These are phyloP conservation scores for Rissa tridactyla DNA, from an alignment of 2,113 vertebrate species.

Conservation along the genomic window DNA sequence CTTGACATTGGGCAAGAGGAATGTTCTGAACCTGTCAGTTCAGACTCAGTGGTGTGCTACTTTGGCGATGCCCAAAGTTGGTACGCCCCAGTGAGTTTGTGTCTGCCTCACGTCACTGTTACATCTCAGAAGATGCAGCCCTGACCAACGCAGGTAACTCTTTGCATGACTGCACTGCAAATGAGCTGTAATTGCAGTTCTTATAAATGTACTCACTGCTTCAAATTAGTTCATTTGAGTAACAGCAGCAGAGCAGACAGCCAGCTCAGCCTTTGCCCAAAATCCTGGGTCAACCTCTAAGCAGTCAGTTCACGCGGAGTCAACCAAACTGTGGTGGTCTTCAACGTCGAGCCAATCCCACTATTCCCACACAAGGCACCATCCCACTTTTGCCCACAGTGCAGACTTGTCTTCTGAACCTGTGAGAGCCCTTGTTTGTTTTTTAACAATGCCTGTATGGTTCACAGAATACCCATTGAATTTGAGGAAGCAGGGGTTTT, in stretches of 20 bases:
- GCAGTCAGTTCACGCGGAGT: accelerated
- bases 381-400: not conserved
- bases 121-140: not conserved
- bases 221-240: not conserved
- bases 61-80: not conserved
- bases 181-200: not conserved
- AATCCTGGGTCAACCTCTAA: not conserved
- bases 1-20: not conserved
- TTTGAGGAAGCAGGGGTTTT: accelerated
- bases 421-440: not conserved
- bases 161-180: not conserved
- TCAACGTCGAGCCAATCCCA: not conserved
- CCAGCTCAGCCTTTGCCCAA: not conserved
- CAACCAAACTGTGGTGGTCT: not conserved
- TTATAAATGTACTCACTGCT: not conserved
- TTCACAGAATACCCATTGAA: not conserved
- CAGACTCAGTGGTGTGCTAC: not conserved
- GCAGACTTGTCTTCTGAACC: not conserved
- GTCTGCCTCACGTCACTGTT: accelerated
- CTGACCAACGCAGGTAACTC: not conserved
- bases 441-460: not conserved
- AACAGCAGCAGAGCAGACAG: not conserved
- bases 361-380: not conserved
- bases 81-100: not conserved
- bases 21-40: not conserved